Conservation (phyloP, 2,113 vertebrate species). For the Marmota flaviventris region DNA sequence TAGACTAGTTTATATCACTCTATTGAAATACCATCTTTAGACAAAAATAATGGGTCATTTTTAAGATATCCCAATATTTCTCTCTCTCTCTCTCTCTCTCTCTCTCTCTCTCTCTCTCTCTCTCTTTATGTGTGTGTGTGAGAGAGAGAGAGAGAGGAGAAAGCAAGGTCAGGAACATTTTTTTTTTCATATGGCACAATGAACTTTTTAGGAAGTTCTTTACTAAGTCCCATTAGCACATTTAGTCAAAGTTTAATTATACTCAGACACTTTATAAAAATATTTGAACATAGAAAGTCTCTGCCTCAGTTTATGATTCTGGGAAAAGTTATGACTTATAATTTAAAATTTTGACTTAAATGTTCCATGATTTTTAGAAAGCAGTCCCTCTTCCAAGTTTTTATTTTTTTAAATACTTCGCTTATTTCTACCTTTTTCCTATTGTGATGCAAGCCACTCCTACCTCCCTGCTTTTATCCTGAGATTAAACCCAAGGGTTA, state of each 20-base stretch:
- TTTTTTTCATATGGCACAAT: not conserved
- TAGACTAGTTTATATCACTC: not conserved
- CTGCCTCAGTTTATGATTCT: not conserved
- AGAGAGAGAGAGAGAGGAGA: no score
- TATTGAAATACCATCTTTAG: not conserved
- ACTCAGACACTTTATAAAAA: not conserved
- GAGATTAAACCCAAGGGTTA: not conserved
- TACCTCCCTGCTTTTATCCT: not conserved
- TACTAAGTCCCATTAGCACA: not conserved
- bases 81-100: no score
- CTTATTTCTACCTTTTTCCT: not conserved
- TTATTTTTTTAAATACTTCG: constrained; percentile 16
- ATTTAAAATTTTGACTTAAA: not conserved
- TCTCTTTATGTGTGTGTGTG: not conserved
- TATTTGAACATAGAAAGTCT: not conserved
- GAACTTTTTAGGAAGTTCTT: not conserved
- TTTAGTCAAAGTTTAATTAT: not conserved
- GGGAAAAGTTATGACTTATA: not conserved
- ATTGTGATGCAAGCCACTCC: not conserved
- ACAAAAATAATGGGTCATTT: not conserved
- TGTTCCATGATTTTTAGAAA: not conserved
- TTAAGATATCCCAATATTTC: not conserved
- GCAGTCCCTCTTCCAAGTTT: not conserved
- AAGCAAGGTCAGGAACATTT: not conserved
- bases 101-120: no score